Percentiles rank a stretch among this genome's conserved stretches.
phyloP scores from a whole-genome alignment of 2,888 invertebrate genomes.

The Callosobruchus maculatus region DNA sequence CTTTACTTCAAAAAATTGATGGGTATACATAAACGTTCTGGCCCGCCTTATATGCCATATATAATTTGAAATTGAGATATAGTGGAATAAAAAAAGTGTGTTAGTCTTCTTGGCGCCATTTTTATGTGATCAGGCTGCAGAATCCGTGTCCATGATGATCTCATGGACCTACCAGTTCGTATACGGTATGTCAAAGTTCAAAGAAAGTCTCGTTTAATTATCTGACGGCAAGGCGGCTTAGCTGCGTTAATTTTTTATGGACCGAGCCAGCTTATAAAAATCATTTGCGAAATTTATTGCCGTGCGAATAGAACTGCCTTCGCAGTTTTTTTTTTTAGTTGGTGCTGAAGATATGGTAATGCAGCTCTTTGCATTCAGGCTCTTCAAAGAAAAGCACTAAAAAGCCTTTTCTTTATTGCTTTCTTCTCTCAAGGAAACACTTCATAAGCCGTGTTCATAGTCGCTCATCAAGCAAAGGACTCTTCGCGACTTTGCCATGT shows the following conservation, averaged over 20 bases:
- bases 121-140: not conserved
- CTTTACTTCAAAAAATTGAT: no score
- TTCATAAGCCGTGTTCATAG: not conserved
- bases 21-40: no score
- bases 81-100: no score
- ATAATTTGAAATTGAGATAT: no score
- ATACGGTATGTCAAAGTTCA: not conserved
- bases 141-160: not conserved
- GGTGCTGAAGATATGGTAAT: not conserved
- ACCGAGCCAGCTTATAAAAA: not conserved
- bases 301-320: not conserved
- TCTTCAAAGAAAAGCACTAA: not conserved
- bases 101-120: no score
- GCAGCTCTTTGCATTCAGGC: not conserved
- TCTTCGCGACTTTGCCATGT: no score
- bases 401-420: not conserved
- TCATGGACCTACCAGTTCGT: not conserved
- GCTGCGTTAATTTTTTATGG: not conserved
- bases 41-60: no score
- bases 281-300: not conserved
- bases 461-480: no score
- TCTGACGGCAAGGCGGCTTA: not conserved
- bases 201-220: not conserved
- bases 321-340: not conserved
- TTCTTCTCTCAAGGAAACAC: not conserved